Conservation (phyloP, 2,888 invertebrate genomes). For the Dendrolimus pini region DNA sequence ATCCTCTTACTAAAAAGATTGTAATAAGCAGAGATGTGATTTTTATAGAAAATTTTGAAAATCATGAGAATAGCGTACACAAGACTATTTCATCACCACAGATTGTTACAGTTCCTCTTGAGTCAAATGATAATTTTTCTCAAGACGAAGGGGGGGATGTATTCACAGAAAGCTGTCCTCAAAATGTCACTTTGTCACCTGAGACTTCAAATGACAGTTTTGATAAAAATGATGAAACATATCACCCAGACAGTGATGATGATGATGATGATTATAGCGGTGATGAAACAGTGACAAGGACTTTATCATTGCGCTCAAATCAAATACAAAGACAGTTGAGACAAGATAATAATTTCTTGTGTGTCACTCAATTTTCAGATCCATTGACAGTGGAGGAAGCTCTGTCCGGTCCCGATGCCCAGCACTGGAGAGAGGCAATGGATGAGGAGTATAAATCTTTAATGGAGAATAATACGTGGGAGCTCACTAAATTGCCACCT, state of each 20-base stretch:
- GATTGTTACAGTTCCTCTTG: neutral
- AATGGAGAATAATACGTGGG: constrained; percentile 13
- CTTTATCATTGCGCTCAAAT: neutral
- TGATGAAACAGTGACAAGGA: neutral
- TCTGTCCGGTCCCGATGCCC: constrained; percentile 8
- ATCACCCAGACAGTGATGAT: neutral
- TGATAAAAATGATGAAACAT: neutral
- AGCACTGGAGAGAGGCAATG: constrained; percentile 13
- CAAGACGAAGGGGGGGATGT: neutral
- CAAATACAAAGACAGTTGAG: neutral
- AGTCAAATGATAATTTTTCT: neutral
- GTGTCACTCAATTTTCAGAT: constrained; percentile 5
- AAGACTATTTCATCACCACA: neutral
- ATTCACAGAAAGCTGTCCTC: neutral
- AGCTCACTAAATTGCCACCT: constrained; percentile 6
- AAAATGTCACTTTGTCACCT: neutral
- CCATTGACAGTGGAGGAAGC: constrained; percentile 14
- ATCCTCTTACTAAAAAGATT: constrained; percentile 4
- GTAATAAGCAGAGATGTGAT: constrained; percentile 5
- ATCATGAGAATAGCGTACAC: neutral
- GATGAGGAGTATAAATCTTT: constrained; percentile 12
- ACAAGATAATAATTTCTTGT: constrained; percentile 3
- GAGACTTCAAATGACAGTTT: neutral
- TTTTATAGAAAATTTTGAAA: constrained; percentile 5
- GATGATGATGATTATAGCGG: too few species aligned